Base-by-base conservation (phyloP, 2,888 invertebrate genomes). In the Stenoptilia bipunctidactyla region DNA sequence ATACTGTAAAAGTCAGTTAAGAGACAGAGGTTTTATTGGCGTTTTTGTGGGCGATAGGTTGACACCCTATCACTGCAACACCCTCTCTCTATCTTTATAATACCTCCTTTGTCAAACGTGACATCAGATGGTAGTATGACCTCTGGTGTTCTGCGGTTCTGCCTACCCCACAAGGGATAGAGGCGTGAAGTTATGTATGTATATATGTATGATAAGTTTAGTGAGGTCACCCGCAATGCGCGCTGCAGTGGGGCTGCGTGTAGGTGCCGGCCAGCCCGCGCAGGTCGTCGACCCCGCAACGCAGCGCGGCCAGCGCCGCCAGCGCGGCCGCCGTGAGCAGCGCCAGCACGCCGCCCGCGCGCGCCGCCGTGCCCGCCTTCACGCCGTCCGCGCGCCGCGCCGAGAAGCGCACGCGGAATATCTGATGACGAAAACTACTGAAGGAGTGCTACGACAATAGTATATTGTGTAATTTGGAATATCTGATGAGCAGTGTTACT, bases 401-500 rank as follows among this genome's bases (percentile, higher is more conserved):
- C 0, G 82, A 80, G 57, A 80, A 82, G 1, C 79, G 62, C 10
- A 75, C 56, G 8, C 79, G 61, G 56, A 80, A 80, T 27, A 82
- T 69, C 80, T 82, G 52, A 1, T 37, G 20, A 20, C 20, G n/a
- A n/a, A n/a, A n/a, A n/a, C n/a, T n/a, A n/a, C n/a, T n/a, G n/a
- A n/a, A n/a, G n/a, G n/a, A n/a, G n/a, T n/a, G n/a, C n/a, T n/a
- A n/a, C n/a, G n/a, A n/a, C n/a, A n/a, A n/a, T n/a, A n/a, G n/a
- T n/a, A n/a, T n/a, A n/a, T n/a, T n/a, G n/a, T n/a, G n/a, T n/a
- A n/a, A n/a, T n/a, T n/a, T n/a, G n/a, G n/a, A n/a, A n/a, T n/a
- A n/a, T n/a, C n/a, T n/a, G n/a, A n/a, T n/a, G n/a, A n/a, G n/a
- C n/a, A n/a, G n/a, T n/a, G n/a, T n/a, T n/a, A n/a, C n/a, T n/a